A percentile compares a stretch with the other conserved stretches of the same genome.
These are phyloP conservation scores for Dasysyrphus tricinctus DNA, from an alignment of 2,888 invertebrate species.

Conservation along the genomic window DNA sequence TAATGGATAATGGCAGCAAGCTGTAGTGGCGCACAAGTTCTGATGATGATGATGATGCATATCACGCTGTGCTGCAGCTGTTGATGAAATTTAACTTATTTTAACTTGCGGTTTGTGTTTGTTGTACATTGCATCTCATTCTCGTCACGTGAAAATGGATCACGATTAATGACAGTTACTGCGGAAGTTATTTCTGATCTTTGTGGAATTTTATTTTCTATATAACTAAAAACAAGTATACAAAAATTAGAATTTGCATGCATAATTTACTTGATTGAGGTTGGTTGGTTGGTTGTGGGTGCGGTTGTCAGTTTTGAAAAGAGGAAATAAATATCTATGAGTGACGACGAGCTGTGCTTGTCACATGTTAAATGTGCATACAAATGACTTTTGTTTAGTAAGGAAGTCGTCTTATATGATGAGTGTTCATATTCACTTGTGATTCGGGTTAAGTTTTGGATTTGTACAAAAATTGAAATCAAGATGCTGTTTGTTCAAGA, in stretches of 20 bases:
- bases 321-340: background rate
- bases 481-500: too few species aligned
- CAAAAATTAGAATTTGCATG: conserved; percentile 49
- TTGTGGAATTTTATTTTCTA: conserved; percentile 13
- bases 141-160: conserved; percentile 55
- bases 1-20: conserved; percentile 37
- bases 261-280: conserved; percentile 7
- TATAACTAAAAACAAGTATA: background rate
- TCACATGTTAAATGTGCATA: background rate
- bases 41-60: background rate
- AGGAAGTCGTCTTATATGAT: too few species aligned
- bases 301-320: conserved; percentile 4
- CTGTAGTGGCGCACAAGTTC: background rate
- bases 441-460: too few species aligned
- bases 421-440: too few species aligned
- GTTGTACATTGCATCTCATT: conserved; percentile 38
- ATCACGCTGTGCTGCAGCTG: conserved; percentile 5
- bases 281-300: background rate
- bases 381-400: background rate
- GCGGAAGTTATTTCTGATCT: conserved; percentile 55
- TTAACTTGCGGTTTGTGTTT: conserved; percentile 49
- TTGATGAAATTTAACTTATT: background rate
- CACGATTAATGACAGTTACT: conserved; percentile 50
- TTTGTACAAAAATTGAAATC: too few species aligned
- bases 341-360: background rate